These are phyloP conservation scores for Rutpela maculata DNA, from an alignment of 2,888 invertebrate genomes.

Conservation along the genomic window DNA sequence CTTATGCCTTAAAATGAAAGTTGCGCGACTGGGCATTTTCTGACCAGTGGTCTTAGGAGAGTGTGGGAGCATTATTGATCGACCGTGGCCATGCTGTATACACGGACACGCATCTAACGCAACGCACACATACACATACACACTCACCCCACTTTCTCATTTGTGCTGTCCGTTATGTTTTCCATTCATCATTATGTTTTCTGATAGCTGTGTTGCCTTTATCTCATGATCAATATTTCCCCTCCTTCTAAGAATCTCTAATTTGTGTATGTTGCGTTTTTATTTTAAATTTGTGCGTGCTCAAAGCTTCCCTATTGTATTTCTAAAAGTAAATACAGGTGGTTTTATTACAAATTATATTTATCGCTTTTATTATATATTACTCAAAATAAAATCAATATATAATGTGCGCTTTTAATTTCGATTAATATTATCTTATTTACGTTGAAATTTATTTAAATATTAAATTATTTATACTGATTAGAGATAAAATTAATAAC, in stretches of 20 bases:
- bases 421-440: slow-evolving; percentile 60
- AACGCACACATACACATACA: slow-evolving; percentile 64
- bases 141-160: slow-evolving; percentile 68
- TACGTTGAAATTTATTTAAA: slow-evolving; percentile 65
- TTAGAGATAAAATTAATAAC: slow-evolving; percentile 67
- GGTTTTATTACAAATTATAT: slow-evolving; percentile 57
- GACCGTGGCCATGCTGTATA: slow-evolving; percentile 66
- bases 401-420: slow-evolving; percentile 56
- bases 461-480: slow-evolving; percentile 65
- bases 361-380: slow-evolving; percentile 62
- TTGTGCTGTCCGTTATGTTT: slow-evolving; percentile 72
- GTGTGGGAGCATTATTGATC: slow-evolving; percentile 74
- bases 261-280: slow-evolving; percentile 59
- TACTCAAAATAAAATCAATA: slow-evolving; percentile 60
- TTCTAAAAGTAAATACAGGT: slow-evolving; percentile 63
- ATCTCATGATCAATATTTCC: slow-evolving; percentile 73
- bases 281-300: slow-evolving; percentile 61
- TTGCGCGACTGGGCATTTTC: slow-evolving; percentile 72
- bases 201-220: slow-evolving; percentile 71
- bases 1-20: slow-evolving; percentile 72
- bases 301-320: slow-evolving; percentile 30
- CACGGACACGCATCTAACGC: slow-evolving; percentile 70
- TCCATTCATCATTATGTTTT: slow-evolving; percentile 73
- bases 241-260: slow-evolving; percentile 68
- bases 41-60: slow-evolving; percentile 73